Conservation (phyloP, 2,888 invertebrate species). For the Volucella inflata region DNA sequence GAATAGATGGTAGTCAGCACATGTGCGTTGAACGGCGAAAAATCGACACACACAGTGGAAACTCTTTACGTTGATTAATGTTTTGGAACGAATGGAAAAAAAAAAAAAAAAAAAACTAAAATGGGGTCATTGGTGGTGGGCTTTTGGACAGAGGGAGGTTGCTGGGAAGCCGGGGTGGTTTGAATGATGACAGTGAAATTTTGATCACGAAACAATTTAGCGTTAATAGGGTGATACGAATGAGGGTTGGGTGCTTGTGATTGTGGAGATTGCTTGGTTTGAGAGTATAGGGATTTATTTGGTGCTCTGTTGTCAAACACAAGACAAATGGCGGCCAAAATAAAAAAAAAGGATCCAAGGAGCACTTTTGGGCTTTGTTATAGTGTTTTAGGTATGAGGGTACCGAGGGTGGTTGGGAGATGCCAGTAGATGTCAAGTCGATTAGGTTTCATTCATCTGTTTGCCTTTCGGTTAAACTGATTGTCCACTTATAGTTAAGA, state of each 20-base stretch:
- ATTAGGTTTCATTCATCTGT: slow-evolving; percentile 58
- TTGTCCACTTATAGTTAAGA: slow-evolving; percentile 38
- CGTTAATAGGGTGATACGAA: slow-evolving; percentile 1
- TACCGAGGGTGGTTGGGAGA: neutral
- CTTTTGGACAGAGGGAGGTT: neutral
- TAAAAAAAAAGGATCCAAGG: neutral
- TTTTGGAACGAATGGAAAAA: slow-evolving; percentile 18
- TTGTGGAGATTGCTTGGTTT: too few relatives aligned
- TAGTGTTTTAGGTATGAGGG: neutral
- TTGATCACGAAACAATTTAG: slow-evolving; percentile 40
- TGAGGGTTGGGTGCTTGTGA: neutral
- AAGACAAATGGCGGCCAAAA: neutral
- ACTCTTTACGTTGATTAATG: slow-evolving; percentile 66
- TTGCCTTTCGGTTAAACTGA: slow-evolving; percentile 35
- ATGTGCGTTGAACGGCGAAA: slow-evolving; percentile 7
- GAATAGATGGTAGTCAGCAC: neutral
- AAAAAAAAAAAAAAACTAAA: neutral
- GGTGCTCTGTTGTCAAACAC: slow-evolving; percentile 33
- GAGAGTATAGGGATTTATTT: slow-evolving; percentile 17
- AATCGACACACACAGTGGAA: slow-evolving; percentile 36
- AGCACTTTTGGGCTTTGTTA: slow-evolving; percentile 11
- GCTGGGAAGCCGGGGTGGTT: neutral
- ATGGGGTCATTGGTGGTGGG: slow-evolving; percentile 6
- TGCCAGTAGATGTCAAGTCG: slow-evolving; percentile 34
- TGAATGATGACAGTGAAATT: slow-evolving; percentile 27